Percentiles rank a stretch among this genome's conserved stretches.
Conservation (phyloP, 2,113 vertebrate species). For the Cichladusa arquata region DNA sequence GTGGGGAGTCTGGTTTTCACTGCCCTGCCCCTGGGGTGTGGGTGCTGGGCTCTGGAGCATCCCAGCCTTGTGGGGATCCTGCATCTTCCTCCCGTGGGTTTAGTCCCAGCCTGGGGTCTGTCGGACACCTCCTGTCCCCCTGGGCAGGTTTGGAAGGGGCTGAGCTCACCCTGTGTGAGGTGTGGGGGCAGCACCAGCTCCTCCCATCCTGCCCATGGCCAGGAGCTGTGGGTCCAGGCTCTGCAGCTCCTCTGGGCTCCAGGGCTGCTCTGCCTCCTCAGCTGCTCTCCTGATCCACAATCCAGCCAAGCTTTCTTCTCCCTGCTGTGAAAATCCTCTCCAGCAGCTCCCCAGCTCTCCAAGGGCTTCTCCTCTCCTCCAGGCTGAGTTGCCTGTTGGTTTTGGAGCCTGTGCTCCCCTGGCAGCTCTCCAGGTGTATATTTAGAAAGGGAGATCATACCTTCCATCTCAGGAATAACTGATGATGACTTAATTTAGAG, state of each 20-base stretch:
- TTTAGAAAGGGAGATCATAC: conserved; percentile 49
- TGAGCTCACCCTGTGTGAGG: not conserved
- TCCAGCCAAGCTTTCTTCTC: not conserved
- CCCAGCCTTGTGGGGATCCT: fast-evolving
- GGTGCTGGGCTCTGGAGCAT: fast-evolving
- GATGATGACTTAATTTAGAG: conserved; percentile 38
- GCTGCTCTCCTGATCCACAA: not conserved
- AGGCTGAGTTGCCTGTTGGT: conserved; percentile 32
- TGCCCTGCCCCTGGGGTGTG: fast-evolving
- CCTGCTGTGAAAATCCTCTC: not conserved
- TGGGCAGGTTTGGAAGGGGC: not conserved
- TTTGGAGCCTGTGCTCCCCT: not conserved
- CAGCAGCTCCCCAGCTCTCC: not conserved
- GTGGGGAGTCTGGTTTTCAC: fast-evolving
- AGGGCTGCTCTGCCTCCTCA: not conserved
- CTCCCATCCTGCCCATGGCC: not conserved
- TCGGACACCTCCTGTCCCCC: not conserved
- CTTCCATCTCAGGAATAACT: conserved; percentile 43
- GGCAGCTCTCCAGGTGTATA: not conserved
- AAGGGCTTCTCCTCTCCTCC: not conserved
- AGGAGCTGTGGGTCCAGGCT: not conserved
- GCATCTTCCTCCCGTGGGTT: fast-evolving
- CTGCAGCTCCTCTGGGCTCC: not conserved
- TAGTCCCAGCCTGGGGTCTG: fast-evolving
- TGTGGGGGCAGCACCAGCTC: not conserved